Percentiles rank a stretch among this genome's conserved stretches.
These are phyloP conservation scores for Pocillopora grandis DNA, from an alignment of 92 coral and sea anemone genomes.

Conservation along the genomic window DNA sequence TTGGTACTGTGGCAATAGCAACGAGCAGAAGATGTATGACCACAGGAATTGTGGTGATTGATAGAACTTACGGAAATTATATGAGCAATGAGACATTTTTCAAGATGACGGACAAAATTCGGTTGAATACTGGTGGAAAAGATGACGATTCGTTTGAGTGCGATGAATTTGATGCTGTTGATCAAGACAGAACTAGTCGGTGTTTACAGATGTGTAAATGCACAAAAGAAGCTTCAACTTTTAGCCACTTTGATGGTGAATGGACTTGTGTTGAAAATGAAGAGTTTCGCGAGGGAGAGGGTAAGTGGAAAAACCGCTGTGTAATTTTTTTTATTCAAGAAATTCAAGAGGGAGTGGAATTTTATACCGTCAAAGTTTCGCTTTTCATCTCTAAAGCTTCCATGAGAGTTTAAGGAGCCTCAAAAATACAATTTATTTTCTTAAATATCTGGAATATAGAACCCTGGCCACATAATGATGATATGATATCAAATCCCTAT, in stretches of 20 bases:
- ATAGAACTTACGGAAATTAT: not conserved
- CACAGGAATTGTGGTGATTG: not conserved
- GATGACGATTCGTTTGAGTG: not conserved
- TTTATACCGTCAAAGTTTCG: not conserved
- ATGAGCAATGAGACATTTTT: not conserved
- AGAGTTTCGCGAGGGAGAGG: conserved; percentile 10
- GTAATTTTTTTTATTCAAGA: not conserved
- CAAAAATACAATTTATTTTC: too few relatives aligned
- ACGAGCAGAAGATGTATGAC: not conserved
- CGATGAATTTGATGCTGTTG: not conserved
- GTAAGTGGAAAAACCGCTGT: not conserved
- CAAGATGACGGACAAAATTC: conserved; percentile 2
- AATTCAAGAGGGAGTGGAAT: too few relatives aligned
- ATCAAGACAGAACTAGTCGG: not conserved
- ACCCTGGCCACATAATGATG: too few relatives aligned
- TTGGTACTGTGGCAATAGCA: conserved; percentile 4
- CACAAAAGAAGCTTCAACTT: conserved; percentile 1
- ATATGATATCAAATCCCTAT: too few relatives aligned
- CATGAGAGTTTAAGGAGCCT: too few relatives aligned
- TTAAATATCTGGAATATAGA: too few relatives aligned
- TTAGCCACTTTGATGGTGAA: conserved; percentile 7
- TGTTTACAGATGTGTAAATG: not conserved
- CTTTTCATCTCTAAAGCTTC: too few relatives aligned
- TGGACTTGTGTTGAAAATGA: conserved; percentile 34
- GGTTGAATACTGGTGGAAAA: not conserved